phyloP scores from a whole-genome alignment of 2,888 invertebrate genomes.

The Copidosoma aretas region DNA sequence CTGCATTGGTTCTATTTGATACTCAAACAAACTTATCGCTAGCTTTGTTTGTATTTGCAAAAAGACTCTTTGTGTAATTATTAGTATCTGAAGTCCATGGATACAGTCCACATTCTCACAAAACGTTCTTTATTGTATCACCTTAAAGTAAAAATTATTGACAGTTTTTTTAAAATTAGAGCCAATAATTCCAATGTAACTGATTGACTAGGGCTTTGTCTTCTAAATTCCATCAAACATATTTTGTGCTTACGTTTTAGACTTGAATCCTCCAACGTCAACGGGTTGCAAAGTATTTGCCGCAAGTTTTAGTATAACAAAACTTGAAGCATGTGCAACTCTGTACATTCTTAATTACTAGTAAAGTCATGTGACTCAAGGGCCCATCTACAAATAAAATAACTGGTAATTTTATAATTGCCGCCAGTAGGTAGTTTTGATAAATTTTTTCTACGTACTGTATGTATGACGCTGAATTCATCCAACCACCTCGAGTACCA shows the following conservation, averaged over 20 bases:
- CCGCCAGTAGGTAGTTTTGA: slow-evolving; percentile 49
- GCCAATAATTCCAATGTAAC: slow-evolving; percentile 47
- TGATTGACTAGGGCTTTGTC: slow-evolving; percentile 42
- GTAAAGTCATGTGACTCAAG: slow-evolving; percentile 35
- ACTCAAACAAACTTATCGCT: too few species aligned
- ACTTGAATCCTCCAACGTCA: slow-evolving; percentile 46
- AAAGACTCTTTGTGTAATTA: slow-evolving; percentile 41
- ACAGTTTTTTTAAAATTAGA: slow-evolving; percentile 40
- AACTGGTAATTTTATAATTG: slow-evolving; percentile 49
- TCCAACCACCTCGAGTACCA: slow-evolving; percentile 58
- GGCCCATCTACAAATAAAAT: slow-evolving; percentile 57
- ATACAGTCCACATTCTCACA: slow-evolving; percentile 44
- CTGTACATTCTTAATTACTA: slow-evolving; percentile 45
- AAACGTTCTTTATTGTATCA: slow-evolving; percentile 39
- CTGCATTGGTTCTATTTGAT: too few species aligned
- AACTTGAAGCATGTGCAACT: slow-evolving; percentile 48
- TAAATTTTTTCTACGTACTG: slow-evolving; percentile 56
- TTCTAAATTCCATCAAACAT: slow-evolving; percentile 43
- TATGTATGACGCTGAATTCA: slow-evolving; percentile 57
- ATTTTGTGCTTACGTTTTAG: slow-evolving; percentile 45
- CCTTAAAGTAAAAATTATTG: slow-evolving; percentile 11
- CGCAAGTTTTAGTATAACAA: slow-evolving; percentile 49
- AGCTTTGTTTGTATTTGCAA: too few species aligned
- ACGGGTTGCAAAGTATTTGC: slow-evolving; percentile 48
- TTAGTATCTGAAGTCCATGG: slow-evolving; percentile 44